Evolutionary conservation across 2,113 vertebrate species (phyloP), one percentile per base, ranked within the genome.

Genomic region (Caranx ignobilis): DNA sequence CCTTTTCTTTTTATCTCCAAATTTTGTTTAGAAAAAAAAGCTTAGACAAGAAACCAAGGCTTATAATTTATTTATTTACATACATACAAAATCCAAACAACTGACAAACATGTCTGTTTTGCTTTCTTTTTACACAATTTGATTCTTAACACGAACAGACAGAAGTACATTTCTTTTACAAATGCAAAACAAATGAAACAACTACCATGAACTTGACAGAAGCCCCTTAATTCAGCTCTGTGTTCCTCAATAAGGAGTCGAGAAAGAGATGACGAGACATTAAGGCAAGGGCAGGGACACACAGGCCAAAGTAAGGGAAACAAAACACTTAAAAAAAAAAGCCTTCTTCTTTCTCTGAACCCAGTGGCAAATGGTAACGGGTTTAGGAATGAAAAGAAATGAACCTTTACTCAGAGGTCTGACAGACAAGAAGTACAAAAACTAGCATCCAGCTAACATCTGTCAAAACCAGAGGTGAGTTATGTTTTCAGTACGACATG

Each of bases 51-150:
- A 77, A 83, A 80, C 52, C 73, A 89, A 93, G 91, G 94, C 87
- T 91, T 90, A 93, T 94, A 92, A 94, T 91, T 92, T 93, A 89
- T 95, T 95, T 94, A 95, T 95, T 93, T 95, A 94, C 94, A 95
- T 94, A 93, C 94, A 95, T 95, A 95, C 92, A 95, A 95, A 95
- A 93, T 91, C 92, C 87, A 93, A 90, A 89, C 67, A 81, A 91
- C 88, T 93, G 90, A 92, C 92, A 87, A 91, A 95, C 86, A 88
- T 87, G 86, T 93, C 88, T 89, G 87, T 89, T 87, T 87, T 85
- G 79, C 81, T 90, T 88, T 90, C 71, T 87, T 90, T 91, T 91
- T 86, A 85, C 62, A 81, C 67, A 77, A 76, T 93, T 92, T 91
- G 89, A 85, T 85, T 88, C 52, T 81, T 81, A 88, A 92, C 91